Evolutionary conservation across 1,140 invertebrate species (phyloP), one percentile per base, ranked within the genome.

Genomic region (Heterodera schachtii): DNA sequence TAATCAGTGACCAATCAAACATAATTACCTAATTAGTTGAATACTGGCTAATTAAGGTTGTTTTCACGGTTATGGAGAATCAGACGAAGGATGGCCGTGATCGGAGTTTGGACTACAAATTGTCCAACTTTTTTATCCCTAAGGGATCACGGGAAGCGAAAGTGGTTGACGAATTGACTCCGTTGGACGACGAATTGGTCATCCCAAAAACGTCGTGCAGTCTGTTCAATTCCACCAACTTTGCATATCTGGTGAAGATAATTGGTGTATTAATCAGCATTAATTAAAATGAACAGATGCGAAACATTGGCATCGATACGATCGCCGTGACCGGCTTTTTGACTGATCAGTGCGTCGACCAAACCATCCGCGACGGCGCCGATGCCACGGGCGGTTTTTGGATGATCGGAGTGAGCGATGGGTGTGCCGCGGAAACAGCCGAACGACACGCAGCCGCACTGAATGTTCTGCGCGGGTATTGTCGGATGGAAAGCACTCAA

Each of bases 141-240:
- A 78, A 69, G 49, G 77, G 77, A 13, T 78, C 77, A 11, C 8
- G 70, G 19, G 21, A 78, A 46, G 41, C 77, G 19, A n/a, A 78
- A 70, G 77, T 78, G 11, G 70, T 78, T 8, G 47, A 78, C 8
- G n/a, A 78, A 46, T 43, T 78, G 4, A n/a, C 66, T 7, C 77
- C 44, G 4, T 44, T 47, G 46, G 77, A 69, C 21, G 77, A 78
- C n/a, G 77, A 78, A 69, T 64, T 78, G 77, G 41, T 78, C 47
- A 78, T 78, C n/a, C 77, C 77, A n/a, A 78, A 78, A 69, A 78
- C 77, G 43, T 78, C 77, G 7, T 66, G 64, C n/a, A 78, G 77
- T 43, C 16, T 78, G 21, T 78, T 78, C 47, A 78, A 78, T 78
- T 78, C 77, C 21, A 78, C 77, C 66, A 78, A 78, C 47, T 78